These are phyloP conservation scores for Siniperca undulata DNA, from an alignment of 2,797 vertebrate genomes.

Conservation along the genomic window DNA sequence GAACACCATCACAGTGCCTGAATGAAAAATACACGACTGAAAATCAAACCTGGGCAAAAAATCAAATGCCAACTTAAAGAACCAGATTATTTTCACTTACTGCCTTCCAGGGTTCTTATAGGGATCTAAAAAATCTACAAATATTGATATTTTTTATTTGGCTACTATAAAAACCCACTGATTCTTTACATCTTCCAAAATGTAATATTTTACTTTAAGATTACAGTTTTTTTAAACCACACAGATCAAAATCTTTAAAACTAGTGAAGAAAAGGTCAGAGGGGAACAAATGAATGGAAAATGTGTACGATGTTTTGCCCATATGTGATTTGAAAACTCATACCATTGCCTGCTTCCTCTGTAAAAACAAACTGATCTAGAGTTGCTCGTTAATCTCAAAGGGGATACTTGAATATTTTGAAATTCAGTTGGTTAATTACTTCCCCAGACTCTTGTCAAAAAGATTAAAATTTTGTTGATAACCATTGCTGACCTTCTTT, in stretches of 20 bases:
- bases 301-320: slow-evolving; percentile 28
- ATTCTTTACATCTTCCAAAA: background rate
- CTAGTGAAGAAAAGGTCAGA: background rate
- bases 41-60: slow-evolving; percentile 44
- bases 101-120: background rate
- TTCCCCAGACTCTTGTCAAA: slow-evolving; percentile 27
- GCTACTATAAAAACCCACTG: background rate
- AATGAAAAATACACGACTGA: background rate
- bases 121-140: background rate
- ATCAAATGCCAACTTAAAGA: background rate
- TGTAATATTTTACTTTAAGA: background rate
- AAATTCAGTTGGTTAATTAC: slow-evolving; percentile 7
- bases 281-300: background rate
- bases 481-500: background rate
- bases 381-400: slow-evolving; percentile 1
- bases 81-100: background rate
- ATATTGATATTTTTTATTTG: background rate
- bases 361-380: background rate
- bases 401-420: slow-evolving; percentile 7
- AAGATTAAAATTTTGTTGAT: background rate
- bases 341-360: slow-evolving; percentile 32
- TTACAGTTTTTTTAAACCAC: no score
- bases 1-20: slow-evolving; percentile 59
- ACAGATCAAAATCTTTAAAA: background rate
- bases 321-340: slow-evolving; percentile 27